Percentiles rank a stretch among this genome's conserved stretches.
phyloP scores from a whole-genome alignment of 2,888 invertebrate genomes.

The Drosophila rellima region DNA sequence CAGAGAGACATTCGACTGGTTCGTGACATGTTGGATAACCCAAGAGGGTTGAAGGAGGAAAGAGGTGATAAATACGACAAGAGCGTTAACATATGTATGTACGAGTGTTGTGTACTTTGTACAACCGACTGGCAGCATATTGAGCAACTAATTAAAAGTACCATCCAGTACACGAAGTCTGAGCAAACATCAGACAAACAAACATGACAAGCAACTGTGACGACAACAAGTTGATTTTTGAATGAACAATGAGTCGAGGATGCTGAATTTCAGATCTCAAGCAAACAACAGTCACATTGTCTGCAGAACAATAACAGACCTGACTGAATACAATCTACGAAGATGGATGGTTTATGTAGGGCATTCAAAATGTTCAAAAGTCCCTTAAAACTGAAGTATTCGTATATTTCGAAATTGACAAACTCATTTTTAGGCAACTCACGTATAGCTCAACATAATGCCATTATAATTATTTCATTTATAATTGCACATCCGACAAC shows the following conservation, averaged over 20 bases:
- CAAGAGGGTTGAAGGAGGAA: neutral
- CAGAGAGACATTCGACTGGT: constrained; percentile 24
- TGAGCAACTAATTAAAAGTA: constrained; percentile 69
- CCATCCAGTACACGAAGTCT: constrained; percentile 23
- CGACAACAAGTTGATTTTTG: constrained; percentile 50
- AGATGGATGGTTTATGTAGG: neutral
- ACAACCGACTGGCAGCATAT: constrained; percentile 55
- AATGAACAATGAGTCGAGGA: constrained; percentile 46
- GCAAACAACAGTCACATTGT: constrained; percentile 20
- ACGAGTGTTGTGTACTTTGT: constrained; percentile 1
- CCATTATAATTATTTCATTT: constrained; percentile 36
- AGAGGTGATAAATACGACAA: constrained; percentile 22
- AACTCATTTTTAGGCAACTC: constrained; percentile 35
- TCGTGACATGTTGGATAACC: constrained; percentile 24
- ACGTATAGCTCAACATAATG: constrained; percentile 45
- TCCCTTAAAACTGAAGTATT: neutral
- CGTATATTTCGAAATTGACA: constrained; percentile 18
- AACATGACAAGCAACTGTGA: constrained; percentile 55
- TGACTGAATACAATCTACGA: neutral
- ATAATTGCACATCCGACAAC: constrained; percentile 48
- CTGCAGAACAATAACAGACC: constrained; percentile 1
- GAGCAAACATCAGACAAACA: constrained; percentile 46
- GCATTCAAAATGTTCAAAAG: neutral
- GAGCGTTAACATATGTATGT: constrained; percentile 46
- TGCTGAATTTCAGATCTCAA: constrained; percentile 1